Percentiles rank a stretch among this genome's conserved stretches.
These are phyloP conservation scores for Lasioglossum lativentre DNA, from an alignment of 2,888 invertebrate species.

Conservation along the genomic window DNA sequence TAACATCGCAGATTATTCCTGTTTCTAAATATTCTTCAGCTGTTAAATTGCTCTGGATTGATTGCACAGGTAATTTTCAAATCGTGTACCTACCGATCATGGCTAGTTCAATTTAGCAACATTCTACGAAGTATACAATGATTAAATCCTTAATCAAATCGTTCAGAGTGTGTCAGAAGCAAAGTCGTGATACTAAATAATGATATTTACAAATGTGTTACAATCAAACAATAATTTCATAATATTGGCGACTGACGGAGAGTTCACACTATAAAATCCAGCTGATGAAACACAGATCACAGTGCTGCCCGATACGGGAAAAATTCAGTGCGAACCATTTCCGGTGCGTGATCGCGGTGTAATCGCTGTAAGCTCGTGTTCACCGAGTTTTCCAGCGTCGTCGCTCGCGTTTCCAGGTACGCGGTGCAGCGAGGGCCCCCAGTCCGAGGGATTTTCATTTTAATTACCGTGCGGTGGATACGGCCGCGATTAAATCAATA, in stretches of 20 bases:
- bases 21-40: background rate
- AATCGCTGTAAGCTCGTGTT: background rate
- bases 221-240: background rate
- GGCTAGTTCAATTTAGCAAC: background rate
- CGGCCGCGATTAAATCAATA: conserved; percentile 59
- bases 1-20: no score
- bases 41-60: no score
- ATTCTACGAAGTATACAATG: background rate
- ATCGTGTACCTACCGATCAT: no score
- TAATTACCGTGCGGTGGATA: conserved; percentile 56
- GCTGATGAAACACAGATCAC: background rate
- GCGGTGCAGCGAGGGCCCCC: background rate
- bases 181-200: background rate
- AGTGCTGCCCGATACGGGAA: background rate
- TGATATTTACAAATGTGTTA: background rate
- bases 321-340: background rate
- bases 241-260: background rate
- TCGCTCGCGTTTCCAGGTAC: background rate
- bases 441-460: conserved; percentile 51
- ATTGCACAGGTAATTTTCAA: no score
- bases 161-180: background rate
- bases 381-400: background rate
- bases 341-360: background rate
- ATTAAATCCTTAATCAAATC: background rate
- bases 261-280: background rate